These are phyloP conservation scores for Amphipoea lucens DNA, from an alignment of 2,888 invertebrate species.

Conservation along the genomic window DNA sequence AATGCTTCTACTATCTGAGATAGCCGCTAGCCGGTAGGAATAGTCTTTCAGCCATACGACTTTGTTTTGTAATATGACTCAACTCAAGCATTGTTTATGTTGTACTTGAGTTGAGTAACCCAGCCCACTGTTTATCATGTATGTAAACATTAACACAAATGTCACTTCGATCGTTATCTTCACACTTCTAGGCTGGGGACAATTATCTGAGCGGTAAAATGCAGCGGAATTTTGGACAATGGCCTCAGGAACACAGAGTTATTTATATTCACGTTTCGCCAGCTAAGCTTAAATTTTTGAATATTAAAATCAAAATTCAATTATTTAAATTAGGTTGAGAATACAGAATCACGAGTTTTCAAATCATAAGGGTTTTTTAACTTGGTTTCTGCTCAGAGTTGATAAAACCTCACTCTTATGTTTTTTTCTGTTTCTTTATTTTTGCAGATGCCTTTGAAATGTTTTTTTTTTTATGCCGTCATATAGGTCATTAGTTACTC, in stretches of 20 bases:
- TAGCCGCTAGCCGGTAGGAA: not conserved
- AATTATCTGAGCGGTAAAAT: not conserved
- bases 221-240: not conserved
- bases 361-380: not conserved
- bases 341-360: not conserved
- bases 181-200: not conserved
- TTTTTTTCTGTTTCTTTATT: no score
- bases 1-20: slow-evolving; percentile 15
- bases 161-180: slow-evolving; percentile 16
- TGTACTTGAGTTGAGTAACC: slow-evolving; percentile 6
- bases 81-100: slow-evolving; percentile 4
- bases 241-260: no score
- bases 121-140: slow-evolving; percentile 35
- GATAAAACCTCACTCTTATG: not conserved
- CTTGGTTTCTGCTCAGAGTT: no score
- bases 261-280: not conserved
- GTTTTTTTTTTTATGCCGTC: not conserved
- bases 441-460: not conserved
- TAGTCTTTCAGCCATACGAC: not conserved
- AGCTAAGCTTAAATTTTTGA: no score
- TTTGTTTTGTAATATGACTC: slow-evolving; percentile 35
- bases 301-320: not conserved
- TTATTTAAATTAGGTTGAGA: not conserved
- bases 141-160: slow-evolving; percentile 28
- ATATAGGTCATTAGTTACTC: not conserved